Evolutionary conservation across 2,797 vertebrate species (phyloP).

Genomic region (Aplochiton taeniatus): DNA sequence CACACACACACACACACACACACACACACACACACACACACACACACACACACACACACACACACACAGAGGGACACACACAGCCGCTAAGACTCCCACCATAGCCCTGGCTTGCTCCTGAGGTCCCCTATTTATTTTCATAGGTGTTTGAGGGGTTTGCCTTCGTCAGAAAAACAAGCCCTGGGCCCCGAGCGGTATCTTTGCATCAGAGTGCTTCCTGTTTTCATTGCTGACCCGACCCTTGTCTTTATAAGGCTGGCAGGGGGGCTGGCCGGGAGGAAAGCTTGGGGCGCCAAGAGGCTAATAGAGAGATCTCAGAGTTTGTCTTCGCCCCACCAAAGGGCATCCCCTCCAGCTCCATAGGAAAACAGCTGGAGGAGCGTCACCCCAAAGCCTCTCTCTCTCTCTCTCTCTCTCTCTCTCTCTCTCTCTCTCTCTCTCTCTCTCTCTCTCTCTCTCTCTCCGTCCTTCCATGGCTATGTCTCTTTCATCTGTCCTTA

Average conservation of each 20-base stretch:
- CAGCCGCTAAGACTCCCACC: not conserved
- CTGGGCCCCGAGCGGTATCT: constrained; percentile 79
- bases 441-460: constrained; percentile 2
- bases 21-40: not conserved
- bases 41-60: constrained; percentile 3
- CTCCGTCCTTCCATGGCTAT: constrained; percentile 9
- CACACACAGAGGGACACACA: not conserved
- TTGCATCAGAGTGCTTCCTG: constrained; percentile 91
- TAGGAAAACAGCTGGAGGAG: constrained; percentile 67
- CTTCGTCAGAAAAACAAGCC: constrained; percentile 74
- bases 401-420: not conserved
- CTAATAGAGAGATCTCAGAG: constrained; percentile 85
- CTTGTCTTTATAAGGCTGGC: constrained; percentile 87
- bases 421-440: not conserved
- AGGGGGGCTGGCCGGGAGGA: constrained; percentile 79
- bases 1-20: not conserved
- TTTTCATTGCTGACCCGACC: constrained; percentile 88
- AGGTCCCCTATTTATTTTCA: constrained; percentile 76
- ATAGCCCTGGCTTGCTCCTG: constrained; percentile 45
- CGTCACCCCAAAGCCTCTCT: constrained; percentile 2
- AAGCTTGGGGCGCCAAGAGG: constrained; percentile 80
- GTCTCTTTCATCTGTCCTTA: constrained; percentile 56
- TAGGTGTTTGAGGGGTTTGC: constrained; percentile 73
- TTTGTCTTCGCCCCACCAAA: constrained; percentile 79
- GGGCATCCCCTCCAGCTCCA: constrained; percentile 69